Evolutionary conservation across 1,140 invertebrate genomes (phyloP).

Genomic region (Pseudomyrmex cubaensis): DNA sequence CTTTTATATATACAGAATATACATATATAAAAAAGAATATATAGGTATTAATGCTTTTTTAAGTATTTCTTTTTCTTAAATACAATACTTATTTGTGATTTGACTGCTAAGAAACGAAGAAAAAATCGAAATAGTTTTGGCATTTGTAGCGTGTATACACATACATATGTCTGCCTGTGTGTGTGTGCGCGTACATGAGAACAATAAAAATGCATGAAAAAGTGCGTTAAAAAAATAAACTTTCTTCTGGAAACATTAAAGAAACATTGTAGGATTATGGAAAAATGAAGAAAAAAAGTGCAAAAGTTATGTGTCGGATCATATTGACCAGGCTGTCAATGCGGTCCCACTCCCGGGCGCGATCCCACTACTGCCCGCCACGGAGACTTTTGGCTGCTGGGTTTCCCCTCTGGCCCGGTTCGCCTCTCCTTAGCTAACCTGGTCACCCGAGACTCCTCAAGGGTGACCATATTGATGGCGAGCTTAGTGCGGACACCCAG

Average conservation of each 20-base stretch:
- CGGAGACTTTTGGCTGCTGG: conserved; percentile 98
- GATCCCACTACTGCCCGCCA: conserved; percentile 98
- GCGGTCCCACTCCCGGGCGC: conserved; percentile 96
- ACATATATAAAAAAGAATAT: no score
- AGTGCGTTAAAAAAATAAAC: conserved; percentile 16
- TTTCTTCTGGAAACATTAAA: neutral
- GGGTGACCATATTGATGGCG: conserved; percentile 96
- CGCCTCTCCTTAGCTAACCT: conserved; percentile 97
- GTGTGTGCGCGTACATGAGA: no score
- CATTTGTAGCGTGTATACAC: no score
- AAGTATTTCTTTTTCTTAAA: no score
- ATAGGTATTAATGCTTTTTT: no score
- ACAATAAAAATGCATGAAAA: conserved; percentile 58
- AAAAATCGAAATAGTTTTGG: neutral
- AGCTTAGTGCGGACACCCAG: conserved; percentile 95
- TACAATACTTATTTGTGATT: no score
- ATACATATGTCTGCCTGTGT: no score
- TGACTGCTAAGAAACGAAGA: no score
- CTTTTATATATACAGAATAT: no score
- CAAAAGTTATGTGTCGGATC: conserved; percentile 93
- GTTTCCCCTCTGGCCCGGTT: conserved; percentile 98
- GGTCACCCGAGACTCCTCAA: conserved; percentile 91
- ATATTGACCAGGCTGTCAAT: conserved; percentile 93
- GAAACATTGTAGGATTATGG: neutral
- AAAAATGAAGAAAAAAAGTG: conserved; percentile 74